Evolutionary conservation across 2,113 vertebrate species (phyloP).

Genomic region (Tupaia tana): DNA sequence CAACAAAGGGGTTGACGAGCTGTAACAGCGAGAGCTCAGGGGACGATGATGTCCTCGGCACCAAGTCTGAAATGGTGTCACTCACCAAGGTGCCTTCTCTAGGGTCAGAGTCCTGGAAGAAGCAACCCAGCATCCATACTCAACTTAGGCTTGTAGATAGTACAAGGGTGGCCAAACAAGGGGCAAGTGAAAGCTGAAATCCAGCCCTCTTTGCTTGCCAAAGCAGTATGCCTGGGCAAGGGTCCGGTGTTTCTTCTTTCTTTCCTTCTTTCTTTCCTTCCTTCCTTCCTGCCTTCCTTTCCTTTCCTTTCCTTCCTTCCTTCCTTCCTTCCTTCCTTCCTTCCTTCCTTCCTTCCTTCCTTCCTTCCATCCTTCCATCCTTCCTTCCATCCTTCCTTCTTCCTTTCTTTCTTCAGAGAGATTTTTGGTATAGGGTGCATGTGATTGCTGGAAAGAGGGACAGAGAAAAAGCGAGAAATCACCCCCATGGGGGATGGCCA

Average conservation of each 20-base stretch:
- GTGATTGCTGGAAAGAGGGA: too few relatives aligned
- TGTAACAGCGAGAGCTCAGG: background rate
- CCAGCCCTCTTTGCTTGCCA: background rate
- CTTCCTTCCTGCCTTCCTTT: too few relatives aligned
- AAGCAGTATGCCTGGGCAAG: background rate
- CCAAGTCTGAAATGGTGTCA: background rate
- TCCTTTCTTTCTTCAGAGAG: too few relatives aligned
- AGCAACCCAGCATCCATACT: background rate
- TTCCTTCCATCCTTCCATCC: too few relatives aligned
- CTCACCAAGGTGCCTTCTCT: background rate
- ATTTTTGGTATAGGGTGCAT: too few relatives aligned
- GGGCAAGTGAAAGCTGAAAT: background rate
- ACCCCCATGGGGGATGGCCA: too few relatives aligned
- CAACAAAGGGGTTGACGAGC: background rate
- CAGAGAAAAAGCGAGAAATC: too few relatives aligned
- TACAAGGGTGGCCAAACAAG: background rate
- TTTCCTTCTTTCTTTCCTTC: too few relatives aligned
- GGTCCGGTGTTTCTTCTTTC: background rate
- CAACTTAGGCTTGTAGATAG: background rate
- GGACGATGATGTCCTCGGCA: constrained; percentile 13
- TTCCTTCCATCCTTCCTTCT: too few relatives aligned
- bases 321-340: too few relatives aligned
- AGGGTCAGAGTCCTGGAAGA: constrained; percentile 28
- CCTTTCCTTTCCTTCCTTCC: too few relatives aligned
- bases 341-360: too few relatives aligned